Evolutionary conservation across 2,797 vertebrate genomes (phyloP), one percentile per base, ranked within the genome.

Genomic region (Salmo trutta): DNA sequence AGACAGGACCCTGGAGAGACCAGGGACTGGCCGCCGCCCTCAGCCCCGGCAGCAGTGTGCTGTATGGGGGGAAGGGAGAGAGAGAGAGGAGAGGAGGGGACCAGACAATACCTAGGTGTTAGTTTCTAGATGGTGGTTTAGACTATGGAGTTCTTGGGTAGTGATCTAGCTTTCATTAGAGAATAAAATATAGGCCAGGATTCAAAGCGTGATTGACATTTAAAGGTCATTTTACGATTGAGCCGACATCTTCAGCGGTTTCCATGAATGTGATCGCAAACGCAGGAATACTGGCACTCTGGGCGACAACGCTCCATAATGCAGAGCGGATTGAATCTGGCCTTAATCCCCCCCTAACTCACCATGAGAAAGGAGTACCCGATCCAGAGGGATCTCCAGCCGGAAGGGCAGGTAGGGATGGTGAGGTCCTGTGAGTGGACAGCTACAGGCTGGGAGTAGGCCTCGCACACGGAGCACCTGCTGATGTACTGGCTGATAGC

Each of bases 321-420:
- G 41, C 41, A 47, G 10, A 47, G 10, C 0, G 10, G 10, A 47
- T 47, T 47, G 10, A 47, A 47, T 47, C 41, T 47, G 41, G 41
- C 41, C 41, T 33, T 71, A 19, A 71, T 10, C 19, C 29, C 31
- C 5, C 54, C 15, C 14, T 6, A 69, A 76, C 91, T 91, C 88
- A 98, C 98, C 98, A 99, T 99, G 47, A 99, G 96, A 91, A 99
- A 99, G 69, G 97, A 99, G 84, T 99, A 98, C 67, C 98, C 97
- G 1, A 99, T 99, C 98, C 97, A 99, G 3, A 99, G 96, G 84
- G 97, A 99, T 84, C 95, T 96, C 97, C 97, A 99, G 6, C 97
- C 96, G 0, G 80, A 80, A 0, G 98, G 98, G 67, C 98, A 99
- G 79, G 86, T 93, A 0, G 98, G 98, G 87, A 99, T 97, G 86